Conservation (phyloP, 2,888 invertebrate species). For the Galerucella nymphaeae region DNA sequence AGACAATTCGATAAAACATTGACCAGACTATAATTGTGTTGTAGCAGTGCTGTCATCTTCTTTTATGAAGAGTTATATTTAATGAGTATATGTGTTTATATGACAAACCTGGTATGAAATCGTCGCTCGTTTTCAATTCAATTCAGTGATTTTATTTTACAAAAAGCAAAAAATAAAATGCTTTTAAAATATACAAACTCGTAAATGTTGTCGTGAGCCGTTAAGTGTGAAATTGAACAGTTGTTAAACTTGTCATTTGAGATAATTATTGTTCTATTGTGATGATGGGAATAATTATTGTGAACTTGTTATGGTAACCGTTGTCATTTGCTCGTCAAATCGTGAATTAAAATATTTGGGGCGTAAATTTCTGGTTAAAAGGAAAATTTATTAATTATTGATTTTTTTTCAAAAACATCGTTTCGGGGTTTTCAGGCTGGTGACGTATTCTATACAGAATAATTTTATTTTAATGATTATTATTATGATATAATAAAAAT, state of each 20-base stretch:
- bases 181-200: constrained; percentile 5
- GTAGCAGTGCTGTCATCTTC: too few species aligned
- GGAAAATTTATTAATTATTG: neutral
- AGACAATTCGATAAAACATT: too few species aligned
- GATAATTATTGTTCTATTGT: constrained; percentile 5
- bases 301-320: neutral
- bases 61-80: too few species aligned
- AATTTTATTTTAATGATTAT: too few species aligned
- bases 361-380: neutral
- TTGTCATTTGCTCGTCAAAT: neutral
- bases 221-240: constrained; percentile 23
- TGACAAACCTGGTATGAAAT: too few species aligned
- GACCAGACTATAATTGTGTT: too few species aligned
- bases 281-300: constrained; percentile 10
- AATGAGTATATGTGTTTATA: too few species aligned
- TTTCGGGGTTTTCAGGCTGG: too few species aligned
- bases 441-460: too few species aligned
- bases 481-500: too few species aligned
- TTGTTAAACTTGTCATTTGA: constrained; percentile 21
- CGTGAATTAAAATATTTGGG: neutral
- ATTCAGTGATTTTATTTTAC: too few species aligned
- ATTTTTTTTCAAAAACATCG: neutral
- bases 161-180: neutral
- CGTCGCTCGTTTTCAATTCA: neutral
- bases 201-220: constrained; percentile 1